Evolutionary conservation across 2,888 invertebrate genomes (phyloP).

Genomic region (Thyatira batis): DNA sequence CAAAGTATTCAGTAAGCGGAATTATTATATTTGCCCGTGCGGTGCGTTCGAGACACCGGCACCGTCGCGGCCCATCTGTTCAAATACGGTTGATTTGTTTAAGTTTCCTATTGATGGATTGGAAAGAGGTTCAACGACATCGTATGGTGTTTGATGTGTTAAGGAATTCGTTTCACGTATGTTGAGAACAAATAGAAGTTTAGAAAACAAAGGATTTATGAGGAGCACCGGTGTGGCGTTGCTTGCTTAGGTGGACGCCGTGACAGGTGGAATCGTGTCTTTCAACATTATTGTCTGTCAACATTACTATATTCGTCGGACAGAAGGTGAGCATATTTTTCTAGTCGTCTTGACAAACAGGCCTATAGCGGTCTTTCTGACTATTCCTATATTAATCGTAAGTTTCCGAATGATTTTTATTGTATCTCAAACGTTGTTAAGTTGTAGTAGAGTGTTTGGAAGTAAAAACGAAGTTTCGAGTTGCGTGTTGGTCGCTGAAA

Average conservation of each 20-base stretch:
- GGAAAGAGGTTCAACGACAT: conserved; percentile 64
- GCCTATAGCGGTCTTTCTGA: not conserved
- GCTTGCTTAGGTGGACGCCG: conserved; percentile 73
- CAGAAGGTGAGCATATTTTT: conserved; percentile 56
- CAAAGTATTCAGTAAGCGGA: conserved; percentile 20
- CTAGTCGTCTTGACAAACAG: conserved; percentile 2
- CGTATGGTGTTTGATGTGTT: conserved; percentile 65
- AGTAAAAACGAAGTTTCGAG: conserved; percentile 41
- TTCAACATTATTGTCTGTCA: conserved; percentile 57
- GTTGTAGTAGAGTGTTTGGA: conserved; percentile 35
- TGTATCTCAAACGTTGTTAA: not conserved
- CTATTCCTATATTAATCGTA: not conserved
- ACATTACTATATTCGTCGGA: conserved; percentile 46
- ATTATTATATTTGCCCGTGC: conserved; percentile 37
- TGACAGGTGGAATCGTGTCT: conserved; percentile 63
- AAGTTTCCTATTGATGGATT: conserved; percentile 73
- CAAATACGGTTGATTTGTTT: conserved; percentile 67
- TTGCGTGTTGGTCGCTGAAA: conserved; percentile 51
- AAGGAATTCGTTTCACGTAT: conserved; percentile 74
- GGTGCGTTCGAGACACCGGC: conserved; percentile 43
- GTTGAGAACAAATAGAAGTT: conserved; percentile 71
- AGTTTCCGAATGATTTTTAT: not conserved
- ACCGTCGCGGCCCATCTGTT: conserved; percentile 53
- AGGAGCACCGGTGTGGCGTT: conserved; percentile 54
- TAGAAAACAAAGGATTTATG: conserved; percentile 71